Evolutionary conservation across 30 jellyfish, hydroid and myxozoan genomes (phyloP), one percentile per base, ranked within the genome.

Genomic region (Cassiopea andromeda): DNA sequence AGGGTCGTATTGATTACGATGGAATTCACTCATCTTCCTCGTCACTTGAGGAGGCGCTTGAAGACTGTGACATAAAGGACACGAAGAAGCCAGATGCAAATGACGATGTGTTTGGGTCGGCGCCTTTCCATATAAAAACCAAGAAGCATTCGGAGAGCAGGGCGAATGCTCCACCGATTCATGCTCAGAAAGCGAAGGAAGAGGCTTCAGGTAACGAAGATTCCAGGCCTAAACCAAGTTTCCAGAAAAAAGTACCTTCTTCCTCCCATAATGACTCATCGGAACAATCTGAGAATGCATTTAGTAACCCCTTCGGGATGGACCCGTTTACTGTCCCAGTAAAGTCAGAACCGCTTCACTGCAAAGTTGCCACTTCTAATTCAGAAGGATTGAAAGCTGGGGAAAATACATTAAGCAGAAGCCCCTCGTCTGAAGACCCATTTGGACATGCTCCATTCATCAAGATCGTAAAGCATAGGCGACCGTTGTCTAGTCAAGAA

Each of bases 371-470:
- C n/a, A 57, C 12, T 48, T 44, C 75, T 16, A 78, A 54, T 54
- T 54, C 64, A 10, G 69, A 13, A 8, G 80, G 67, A 19, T 45
- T 69, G 67, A 78, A 49, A 46, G 73, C 47, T n/a, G 59, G 84
- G 7, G 90, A 69, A 66, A 60, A 49, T 44, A 46, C 71, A 54
- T 68, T 73, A 72, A 80, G 90, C 69, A 76, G 74, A 27, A 60
- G 85, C 45, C 84, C 89, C 27, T 18, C 90, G 1, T 64, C 80
- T 46, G 96, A 92, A n/a, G 98, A 93, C 61, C 98, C 98, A 43
- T 93, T 93, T 61, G 97, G 98, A 1, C 69, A 92, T 69, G 98
- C 98, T 1, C 98, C 98, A 1, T 93, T 93, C 73, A 85, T 93
- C 27, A 87, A 87, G 70, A 83, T 79, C 27, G 88, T 72, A 45